These are phyloP conservation scores for Netelia inedita DNA, from an alignment of 2,888 invertebrate species.

Conservation along the genomic window DNA sequence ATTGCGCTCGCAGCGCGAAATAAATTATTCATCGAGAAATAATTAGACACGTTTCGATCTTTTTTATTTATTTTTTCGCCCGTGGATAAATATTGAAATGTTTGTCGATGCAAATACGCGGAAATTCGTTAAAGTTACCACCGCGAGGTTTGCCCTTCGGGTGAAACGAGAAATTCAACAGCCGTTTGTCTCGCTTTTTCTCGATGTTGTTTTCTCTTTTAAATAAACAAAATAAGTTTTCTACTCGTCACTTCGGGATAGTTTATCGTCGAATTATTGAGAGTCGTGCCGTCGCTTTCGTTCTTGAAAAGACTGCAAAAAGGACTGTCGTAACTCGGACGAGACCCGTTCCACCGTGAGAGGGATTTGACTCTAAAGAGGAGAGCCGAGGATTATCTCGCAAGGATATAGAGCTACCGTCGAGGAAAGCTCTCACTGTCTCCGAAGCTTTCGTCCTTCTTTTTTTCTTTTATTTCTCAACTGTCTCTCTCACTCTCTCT, in stretches of 20 bases:
- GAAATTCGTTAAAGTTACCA: neutral
- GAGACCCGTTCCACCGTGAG: constrained; percentile 40
- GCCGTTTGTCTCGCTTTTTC: no score
- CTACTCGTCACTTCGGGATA: constrained; percentile 27
- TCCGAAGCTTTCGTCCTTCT: constrained; percentile 32
- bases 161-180: no score
- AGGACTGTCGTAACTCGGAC: constrained; percentile 46
- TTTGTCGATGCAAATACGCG: neutral
- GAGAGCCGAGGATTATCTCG: constrained; percentile 69
- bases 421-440: constrained; percentile 45
- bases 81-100: constrained; percentile 10
- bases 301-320: constrained; percentile 49
- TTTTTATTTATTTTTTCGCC: constrained; percentile 6
- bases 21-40: constrained; percentile 52
- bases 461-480: constrained; percentile 27
- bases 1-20: constrained; percentile 22
- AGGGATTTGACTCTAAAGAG: constrained; percentile 69
- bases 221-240: constrained; percentile 33
- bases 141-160: neutral
- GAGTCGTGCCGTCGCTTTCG: neutral
- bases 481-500: constrained; percentile 32
- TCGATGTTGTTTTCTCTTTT: neutral
- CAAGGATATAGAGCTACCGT: constrained; percentile 33
- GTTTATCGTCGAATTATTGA: neutral
- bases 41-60: neutral